Evolutionary conservation across 2,797 vertebrate genomes (phyloP).

Genomic region (Rhinatrema bivittatum): DNA sequence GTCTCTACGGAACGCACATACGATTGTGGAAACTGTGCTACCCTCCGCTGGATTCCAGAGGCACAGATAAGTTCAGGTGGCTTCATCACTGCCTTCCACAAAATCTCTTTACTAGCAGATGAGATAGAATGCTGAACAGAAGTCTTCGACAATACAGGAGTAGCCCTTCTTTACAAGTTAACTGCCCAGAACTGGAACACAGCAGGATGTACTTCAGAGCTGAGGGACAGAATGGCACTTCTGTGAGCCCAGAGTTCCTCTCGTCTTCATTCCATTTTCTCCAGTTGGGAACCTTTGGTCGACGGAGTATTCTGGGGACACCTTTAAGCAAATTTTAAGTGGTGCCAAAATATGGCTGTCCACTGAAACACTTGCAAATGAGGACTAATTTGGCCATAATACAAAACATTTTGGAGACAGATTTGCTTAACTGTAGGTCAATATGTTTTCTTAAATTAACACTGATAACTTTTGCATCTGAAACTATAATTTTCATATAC

Average conservation of each 20-base stretch:
- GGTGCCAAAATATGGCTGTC: conserved; percentile 94
- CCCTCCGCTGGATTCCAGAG: conserved; percentile 92
- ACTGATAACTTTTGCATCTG: conserved; percentile 25
- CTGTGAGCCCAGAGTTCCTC: conserved; percentile 67
- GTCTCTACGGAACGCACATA: conserved; percentile 68
- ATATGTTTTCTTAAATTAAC: conserved; percentile 24
- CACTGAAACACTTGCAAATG: conserved; percentile 87
- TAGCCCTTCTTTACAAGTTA: conserved; percentile 32
- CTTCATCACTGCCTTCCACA: conserved; percentile 72
- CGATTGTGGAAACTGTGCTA: conserved; percentile 92
- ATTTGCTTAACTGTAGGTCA: neutral
- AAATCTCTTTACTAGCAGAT: conserved; percentile 77
- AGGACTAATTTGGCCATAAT: conserved; percentile 46
- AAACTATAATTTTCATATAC: conserved; percentile 36
- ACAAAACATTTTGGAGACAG: conserved; percentile 4
- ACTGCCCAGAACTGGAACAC: conserved; percentile 44
- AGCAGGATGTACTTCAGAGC: conserved; percentile 80
- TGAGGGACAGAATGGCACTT: conserved; percentile 35
- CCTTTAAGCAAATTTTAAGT: conserved; percentile 94
- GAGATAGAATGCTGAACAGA: conserved; percentile 79
- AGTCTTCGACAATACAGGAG: conserved; percentile 68
- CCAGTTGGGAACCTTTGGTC: conserved; percentile 87
- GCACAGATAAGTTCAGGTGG: conserved; percentile 82
- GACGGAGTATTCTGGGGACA: conserved; percentile 77
- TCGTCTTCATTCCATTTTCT: conserved; percentile 90